These are phyloP conservation scores for Grammomys surdaster DNA, from an alignment of 2,113 vertebrate genomes.

Conservation along the genomic window DNA sequence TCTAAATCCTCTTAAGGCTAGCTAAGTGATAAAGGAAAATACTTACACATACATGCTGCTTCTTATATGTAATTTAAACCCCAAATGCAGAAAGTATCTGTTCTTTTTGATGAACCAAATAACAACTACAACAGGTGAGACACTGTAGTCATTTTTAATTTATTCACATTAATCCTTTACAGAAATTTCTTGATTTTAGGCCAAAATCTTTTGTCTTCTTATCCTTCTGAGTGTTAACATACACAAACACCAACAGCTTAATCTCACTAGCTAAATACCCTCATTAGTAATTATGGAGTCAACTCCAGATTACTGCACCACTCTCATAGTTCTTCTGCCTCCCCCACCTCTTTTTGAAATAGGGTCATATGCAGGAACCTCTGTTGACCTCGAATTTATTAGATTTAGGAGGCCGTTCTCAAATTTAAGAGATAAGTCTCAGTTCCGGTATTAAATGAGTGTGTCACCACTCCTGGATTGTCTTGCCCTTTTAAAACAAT, in stretches of 20 bases:
- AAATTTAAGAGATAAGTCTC: neutral
- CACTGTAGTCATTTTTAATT: neutral
- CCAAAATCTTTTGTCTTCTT: neutral
- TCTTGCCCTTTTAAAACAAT: neutral
- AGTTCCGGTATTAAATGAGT: neutral
- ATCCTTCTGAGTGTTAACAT: neutral
- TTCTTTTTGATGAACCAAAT: constrained; percentile 4
- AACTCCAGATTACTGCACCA: neutral
- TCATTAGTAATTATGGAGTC: neutral
- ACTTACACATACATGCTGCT: neutral
- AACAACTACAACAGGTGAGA: neutral
- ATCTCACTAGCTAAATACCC: neutral
- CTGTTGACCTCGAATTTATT: neutral
- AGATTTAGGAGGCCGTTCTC: neutral
- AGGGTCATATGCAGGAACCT: too few species aligned
- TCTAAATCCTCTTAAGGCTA: neutral
- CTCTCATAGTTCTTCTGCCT: neutral
- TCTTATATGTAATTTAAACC: neutral
- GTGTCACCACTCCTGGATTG: neutral
- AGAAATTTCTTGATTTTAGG: constrained; percentile 9
- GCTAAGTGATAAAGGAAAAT: neutral
- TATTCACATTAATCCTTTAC: neutral
- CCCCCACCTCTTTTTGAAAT: too few species aligned
- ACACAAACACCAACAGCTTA: neutral
- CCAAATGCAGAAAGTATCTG: neutral